Evolutionary conservation across 2,888 invertebrate species (phyloP).

Genomic region (Campoplex nolae): DNA sequence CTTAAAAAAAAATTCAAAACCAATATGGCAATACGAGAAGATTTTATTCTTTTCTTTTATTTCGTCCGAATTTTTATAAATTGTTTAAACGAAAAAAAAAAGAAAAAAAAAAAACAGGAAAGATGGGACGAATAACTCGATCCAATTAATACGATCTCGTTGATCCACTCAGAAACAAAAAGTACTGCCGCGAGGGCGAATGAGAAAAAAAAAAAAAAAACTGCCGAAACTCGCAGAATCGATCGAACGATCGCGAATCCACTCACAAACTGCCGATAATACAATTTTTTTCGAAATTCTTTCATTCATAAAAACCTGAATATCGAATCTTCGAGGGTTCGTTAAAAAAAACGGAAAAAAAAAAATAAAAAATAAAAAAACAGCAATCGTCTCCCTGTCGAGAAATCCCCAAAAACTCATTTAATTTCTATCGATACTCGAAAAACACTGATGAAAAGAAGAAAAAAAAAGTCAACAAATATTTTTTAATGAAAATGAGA

Average conservation of each 20-base stretch:
- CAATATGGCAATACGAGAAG: too few relatives aligned
- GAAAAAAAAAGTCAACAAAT: not conserved
- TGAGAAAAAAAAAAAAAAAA: not conserved
- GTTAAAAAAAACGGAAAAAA: not conserved
- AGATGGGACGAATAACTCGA: too few relatives aligned
- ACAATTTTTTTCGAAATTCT: conserved; percentile 4
- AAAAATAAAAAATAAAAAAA: too few relatives aligned
- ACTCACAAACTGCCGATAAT: not conserved
- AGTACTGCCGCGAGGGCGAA: not conserved
- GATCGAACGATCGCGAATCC: not conserved
- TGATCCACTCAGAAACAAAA: not conserved
- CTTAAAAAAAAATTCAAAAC: not conserved
- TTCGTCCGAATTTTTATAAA: not conserved
- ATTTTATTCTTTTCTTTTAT: not conserved
- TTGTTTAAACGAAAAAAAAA: too few relatives aligned
- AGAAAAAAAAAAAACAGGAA: too few relatives aligned
- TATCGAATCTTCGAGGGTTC: not conserved
- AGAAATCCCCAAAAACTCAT: not conserved
- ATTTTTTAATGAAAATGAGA: not conserved
- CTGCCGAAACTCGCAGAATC: not conserved
- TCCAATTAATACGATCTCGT: too few relatives aligned
- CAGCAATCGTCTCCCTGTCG: too few relatives aligned
- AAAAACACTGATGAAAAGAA: not conserved
- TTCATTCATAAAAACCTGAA: not conserved
- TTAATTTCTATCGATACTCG: not conserved